Percentiles rank a stretch among this genome's conserved stretches.
Conservation (phyloP, 2,888 invertebrate genomes). For the Cephus sareptanus region DNA sequence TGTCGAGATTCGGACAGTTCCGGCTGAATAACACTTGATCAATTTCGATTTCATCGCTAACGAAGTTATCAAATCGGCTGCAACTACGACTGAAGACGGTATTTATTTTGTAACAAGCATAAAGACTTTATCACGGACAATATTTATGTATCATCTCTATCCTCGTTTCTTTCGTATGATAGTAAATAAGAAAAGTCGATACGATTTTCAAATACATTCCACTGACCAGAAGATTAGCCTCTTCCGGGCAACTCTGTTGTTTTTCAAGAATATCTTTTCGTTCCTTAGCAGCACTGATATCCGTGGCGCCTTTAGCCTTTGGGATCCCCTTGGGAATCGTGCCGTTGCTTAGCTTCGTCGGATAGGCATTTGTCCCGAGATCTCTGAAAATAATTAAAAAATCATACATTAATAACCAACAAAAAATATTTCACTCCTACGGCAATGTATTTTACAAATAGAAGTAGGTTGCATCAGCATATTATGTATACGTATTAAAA, state of each 20-base stretch:
- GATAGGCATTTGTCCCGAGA: slow-evolving; percentile 33
- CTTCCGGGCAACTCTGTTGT: slow-evolving; percentile 57
- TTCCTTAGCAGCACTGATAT: slow-evolving; percentile 9
- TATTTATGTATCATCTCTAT: neutral
- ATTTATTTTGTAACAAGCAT: neutral
- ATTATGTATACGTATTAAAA: slow-evolving; percentile 10
- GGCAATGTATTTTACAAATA: neutral
- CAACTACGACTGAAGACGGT: neutral
- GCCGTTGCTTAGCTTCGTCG: slow-evolving; percentile 60
- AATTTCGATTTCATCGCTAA: neutral
- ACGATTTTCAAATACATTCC: neutral
- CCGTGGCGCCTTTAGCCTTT: slow-evolving; percentile 26
- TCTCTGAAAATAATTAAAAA: slow-evolving; percentile 13
- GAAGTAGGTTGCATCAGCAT: neutral
- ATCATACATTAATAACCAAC: neutral
- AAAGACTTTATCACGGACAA: neutral
- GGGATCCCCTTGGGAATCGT: slow-evolving; percentile 52
- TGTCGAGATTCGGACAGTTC: neutral
- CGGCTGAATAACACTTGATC: neutral
- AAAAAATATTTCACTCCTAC: neutral
- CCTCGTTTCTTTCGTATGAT: neutral
- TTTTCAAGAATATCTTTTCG: slow-evolving; percentile 44
- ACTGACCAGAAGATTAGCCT: slow-evolving; percentile 56
- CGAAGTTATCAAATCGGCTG: neutral
- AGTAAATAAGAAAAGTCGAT: neutral